Base-by-base conservation (phyloP, 2,797 vertebrate species). In the Microctenopoma lineatum region DNA sequence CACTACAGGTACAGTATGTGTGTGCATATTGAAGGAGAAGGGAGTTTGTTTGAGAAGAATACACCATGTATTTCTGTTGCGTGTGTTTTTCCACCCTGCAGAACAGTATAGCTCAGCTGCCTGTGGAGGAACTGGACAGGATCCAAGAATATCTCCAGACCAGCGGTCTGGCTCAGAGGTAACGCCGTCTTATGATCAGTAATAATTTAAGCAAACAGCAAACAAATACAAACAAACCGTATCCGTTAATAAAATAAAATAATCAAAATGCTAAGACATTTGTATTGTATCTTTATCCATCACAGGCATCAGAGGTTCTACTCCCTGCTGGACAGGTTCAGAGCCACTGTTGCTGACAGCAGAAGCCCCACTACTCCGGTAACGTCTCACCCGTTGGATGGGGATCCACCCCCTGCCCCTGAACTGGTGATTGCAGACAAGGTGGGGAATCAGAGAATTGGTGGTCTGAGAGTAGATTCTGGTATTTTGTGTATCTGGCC, bases 321-420 rank as follows among this genome's bases (percentile, higher is more conserved):
- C 92, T 99, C 97, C 7, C 95, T 99, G 92, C 93, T 99, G 95
- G 97, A 99, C 90, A 96, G 98, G 85, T 98, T 99, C 83, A 94
- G 97, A 87, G 94, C 95, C 39, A 96, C 95, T 61, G 93, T 97
- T 0, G 93, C 95, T 0, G 95, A 96, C 65, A 95, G 95, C 2
- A 79, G 70, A 1, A 96, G 96, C 85, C 97, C 97, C 27, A 73
- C 90, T 1, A 94, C 96, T 73, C 93, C 92, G 1, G 84, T 96
- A 62, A 96, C 97, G n/a, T 92, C 95, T 48, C 98, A 99, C 85
- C 97, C 97, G 0, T 87, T 99, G 60, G 97, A 99, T 63, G 96
- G 97, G 52, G 93, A 96, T 34, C 95, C 94, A 14, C 93, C 95
- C 0, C 90, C 95, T 58, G 87, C 93, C n/a, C 93, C 97, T 59